A percentile compares a stretch with the other conserved stretches of the same genome.
These are phyloP conservation scores for Gryon sp. DNA, from an alignment of 1,140 invertebrate genomes.

Conservation along the genomic window DNA sequence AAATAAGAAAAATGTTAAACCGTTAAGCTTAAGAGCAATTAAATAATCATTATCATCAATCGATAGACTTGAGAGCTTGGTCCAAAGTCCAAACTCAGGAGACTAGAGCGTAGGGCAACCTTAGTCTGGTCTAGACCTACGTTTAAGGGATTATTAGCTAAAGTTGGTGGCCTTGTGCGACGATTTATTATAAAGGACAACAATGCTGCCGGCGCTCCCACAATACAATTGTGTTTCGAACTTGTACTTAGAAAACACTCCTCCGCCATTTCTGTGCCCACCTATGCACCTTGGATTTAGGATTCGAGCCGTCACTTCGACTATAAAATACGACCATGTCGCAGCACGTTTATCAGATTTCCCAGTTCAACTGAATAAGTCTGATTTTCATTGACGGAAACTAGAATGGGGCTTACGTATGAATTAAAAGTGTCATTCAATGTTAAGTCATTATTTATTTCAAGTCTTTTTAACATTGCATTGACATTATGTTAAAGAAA, in stretches of 20 bases:
- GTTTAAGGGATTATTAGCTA: conserved; percentile 71
- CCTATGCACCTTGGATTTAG: conserved; percentile 38
- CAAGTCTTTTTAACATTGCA: too few species aligned
- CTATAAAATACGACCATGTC: conserved; percentile 31
- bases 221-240: conserved; percentile 68
- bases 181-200: conserved; percentile 71
- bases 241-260: conserved; percentile 56
- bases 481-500: too few species aligned
- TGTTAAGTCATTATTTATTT: too few species aligned
- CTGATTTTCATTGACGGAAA: too few species aligned
- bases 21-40: too few species aligned
- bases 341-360: neutral
- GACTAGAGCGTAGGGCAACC: conserved; percentile 39
- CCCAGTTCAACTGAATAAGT: too few species aligned
- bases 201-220: conserved; percentile 68
- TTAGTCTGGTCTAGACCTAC: conserved; percentile 58
- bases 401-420: too few species aligned
- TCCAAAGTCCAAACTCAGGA: conserved; percentile 25
- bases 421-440: too few species aligned
- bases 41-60: conserved; percentile 21
- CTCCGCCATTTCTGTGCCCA: conserved; percentile 32
- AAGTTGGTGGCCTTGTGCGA: conserved; percentile 68
- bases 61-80: conserved; percentile 25
- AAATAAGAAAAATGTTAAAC: too few species aligned
- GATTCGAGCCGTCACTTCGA: conserved; percentile 19